phyloP scores from a whole-genome alignment of 2,888 invertebrate species.

The Dasysyrphus albostriatus region DNA sequence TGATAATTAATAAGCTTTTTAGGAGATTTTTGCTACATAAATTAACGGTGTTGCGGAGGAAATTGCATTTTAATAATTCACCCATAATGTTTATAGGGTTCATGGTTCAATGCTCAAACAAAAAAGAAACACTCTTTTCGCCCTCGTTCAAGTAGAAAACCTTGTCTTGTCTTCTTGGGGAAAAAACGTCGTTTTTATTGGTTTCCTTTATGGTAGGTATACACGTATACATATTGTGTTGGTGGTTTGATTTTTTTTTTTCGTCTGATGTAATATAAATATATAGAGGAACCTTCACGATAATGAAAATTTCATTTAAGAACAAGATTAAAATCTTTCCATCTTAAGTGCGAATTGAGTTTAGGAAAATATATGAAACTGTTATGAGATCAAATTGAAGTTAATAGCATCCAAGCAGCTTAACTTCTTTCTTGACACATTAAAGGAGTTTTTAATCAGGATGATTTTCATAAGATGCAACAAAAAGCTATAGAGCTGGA shows the following conservation, averaged over 20 bases:
- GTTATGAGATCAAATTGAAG: conserved; percentile 22
- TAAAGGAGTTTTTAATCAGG: background rate
- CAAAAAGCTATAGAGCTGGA: background rate
- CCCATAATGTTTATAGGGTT: conserved; percentile 18
- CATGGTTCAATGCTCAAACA: conserved; percentile 21
- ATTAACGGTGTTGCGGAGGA: conserved; percentile 21
- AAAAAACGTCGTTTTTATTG: conserved; percentile 2
- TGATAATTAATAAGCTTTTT: conserved; percentile 43
- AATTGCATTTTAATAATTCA: conserved; percentile 47
- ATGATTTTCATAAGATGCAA: background rate
- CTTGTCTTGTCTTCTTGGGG: background rate
- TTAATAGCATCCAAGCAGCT: conserved; percentile 13
- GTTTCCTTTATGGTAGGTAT: background rate
- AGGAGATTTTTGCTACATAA: conserved; percentile 21
- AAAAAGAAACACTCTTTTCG: conserved; percentile 2
- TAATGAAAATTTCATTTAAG: conserved; percentile 5
- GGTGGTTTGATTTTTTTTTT: background rate
- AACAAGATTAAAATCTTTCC: conserved; percentile 1
- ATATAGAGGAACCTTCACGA: background rate
- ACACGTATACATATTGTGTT: background rate
- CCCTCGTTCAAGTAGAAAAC: background rate
- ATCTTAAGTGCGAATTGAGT: conserved; percentile 18
- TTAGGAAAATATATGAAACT: background rate
- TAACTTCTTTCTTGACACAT: background rate
- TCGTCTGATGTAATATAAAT: background rate